Base-by-base conservation (phyloP, 1,140 invertebrate genomes). In the Oryzaephilus surinamensis region DNA sequence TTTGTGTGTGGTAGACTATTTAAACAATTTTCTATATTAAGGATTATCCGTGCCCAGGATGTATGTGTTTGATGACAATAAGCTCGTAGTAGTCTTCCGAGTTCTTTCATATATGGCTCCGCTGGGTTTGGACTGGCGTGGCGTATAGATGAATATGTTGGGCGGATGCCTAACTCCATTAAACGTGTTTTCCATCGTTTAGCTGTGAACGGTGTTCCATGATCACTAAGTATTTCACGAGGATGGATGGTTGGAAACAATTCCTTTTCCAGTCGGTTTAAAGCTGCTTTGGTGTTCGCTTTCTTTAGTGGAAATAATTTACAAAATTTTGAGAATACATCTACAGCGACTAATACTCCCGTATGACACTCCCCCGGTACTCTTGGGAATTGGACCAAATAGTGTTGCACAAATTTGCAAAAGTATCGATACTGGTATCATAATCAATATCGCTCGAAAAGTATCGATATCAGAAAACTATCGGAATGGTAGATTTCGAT, bases 301-400 rank as follows among this genome's bases (percentile, higher is more conserved):
- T 40, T 50, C 13, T 40, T 48, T 11, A 63, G 6, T 6, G 52
- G 46, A 37, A 53, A 63, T 2, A 61, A 27, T 26, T 51, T 50
- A 0, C 58, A 51, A 39, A 48, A 57, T 35, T 62, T 61, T 12
- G 37, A 45, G 26, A 61, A 63, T 1, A 32, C 30, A 36, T 61
- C 57, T 4, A 58, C 51, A 8, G 54, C 48, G 0, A 58, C 52
- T 12, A 61, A 39, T 7, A 63, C n/a, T n/a, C n/a, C n/a, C 49
- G 27, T 57, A 57, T 4, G 15, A 33, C 4, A 36, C 14, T 3
- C 54, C 45, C n/a, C 36, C 47, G 8, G 29, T 40, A 1, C 47
- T 35, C 11, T 29, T 27, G 4, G 54, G 54, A 8, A 61, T 24
- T 0, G 54, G 57, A 10, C 57, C 57, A 42, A 45, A 58, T n/a